phyloP scores from a whole-genome alignment of 2,888 invertebrate species.

The Cylloceria caligata region DNA sequence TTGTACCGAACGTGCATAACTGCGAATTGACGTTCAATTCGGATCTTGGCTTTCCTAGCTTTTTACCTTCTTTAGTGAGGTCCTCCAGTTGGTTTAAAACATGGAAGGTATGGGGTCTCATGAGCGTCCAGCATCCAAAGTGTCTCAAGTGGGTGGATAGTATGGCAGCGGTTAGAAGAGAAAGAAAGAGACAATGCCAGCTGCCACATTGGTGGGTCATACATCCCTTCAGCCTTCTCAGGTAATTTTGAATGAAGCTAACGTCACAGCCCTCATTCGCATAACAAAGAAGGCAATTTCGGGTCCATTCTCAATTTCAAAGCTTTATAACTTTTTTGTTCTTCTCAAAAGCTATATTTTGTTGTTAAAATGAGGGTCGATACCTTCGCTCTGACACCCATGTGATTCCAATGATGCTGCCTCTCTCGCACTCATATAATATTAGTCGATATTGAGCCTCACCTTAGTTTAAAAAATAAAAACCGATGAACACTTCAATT shows the following conservation, averaged over 20 bases:
- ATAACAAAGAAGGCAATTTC: background rate
- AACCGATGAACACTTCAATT: no score
- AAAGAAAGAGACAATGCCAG: slow-evolving; percentile 74
- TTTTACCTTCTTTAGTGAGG: slow-evolving; percentile 45
- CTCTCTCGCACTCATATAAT: no score
- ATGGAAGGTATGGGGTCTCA: slow-evolving; percentile 68
- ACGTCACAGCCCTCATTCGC: background rate
- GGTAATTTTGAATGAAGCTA: slow-evolving; percentile 57
- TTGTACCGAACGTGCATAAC: slow-evolving; percentile 36
- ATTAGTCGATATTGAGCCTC: no score
- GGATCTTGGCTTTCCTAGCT: slow-evolving; percentile 45
- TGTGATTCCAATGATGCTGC: no score
- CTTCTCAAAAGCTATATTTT: no score
- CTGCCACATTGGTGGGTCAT: slow-evolving; percentile 77
- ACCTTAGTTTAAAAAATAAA: no score
- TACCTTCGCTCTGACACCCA: no score
- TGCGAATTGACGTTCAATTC: slow-evolving; percentile 56
- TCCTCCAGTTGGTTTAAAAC: slow-evolving; percentile 37
- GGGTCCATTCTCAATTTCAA: background rate
- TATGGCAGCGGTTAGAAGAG: slow-evolving; percentile 73
- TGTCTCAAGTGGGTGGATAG: slow-evolving; percentile 74
- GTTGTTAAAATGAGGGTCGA: no score
- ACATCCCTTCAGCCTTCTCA: slow-evolving; percentile 79
- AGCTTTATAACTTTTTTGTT: background rate
- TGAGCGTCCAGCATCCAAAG: slow-evolving; percentile 74